Percentiles rank a stretch among this genome's conserved stretches.
These are phyloP conservation scores for Danionella dracula DNA, from an alignment of 2,797 vertebrate species.

Conservation along the genomic window DNA sequence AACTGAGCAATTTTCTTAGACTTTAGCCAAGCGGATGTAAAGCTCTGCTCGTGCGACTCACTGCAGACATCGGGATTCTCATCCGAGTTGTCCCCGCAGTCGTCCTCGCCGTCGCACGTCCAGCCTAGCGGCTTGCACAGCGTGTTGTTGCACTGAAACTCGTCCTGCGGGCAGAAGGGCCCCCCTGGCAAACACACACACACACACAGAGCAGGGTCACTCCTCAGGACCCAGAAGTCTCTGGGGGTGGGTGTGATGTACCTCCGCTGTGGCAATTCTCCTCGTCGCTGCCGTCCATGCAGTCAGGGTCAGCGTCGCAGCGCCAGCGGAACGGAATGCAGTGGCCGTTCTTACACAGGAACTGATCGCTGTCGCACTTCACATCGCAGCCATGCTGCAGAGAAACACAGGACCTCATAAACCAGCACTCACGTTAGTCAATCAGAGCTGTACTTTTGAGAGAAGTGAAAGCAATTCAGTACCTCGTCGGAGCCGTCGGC, in stretches of 20 bases:
- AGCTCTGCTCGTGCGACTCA: too few species aligned
- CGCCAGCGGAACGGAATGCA: constrained; percentile 94
- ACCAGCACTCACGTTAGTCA: too few species aligned
- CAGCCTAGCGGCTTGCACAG: constrained; percentile 91
- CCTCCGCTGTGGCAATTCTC: constrained; percentile 79
- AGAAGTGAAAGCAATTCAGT: too few species aligned
- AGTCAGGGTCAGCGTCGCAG: constrained; percentile 87
- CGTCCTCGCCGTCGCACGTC: constrained; percentile 93
- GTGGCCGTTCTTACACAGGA: constrained; percentile 91
- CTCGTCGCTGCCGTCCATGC: constrained; percentile 93
- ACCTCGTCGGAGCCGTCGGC: constrained; percentile 82
- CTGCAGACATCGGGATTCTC: constrained; percentile 88
- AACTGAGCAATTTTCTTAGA: too few species aligned
- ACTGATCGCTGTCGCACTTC: constrained; percentile 90
- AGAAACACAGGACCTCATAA: too few species aligned
- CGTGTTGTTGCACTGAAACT: constrained; percentile 79
- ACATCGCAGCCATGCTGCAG: constrained; percentile 84
- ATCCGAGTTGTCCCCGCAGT: constrained; percentile 94
- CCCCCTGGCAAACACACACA: constrained; percentile 22
- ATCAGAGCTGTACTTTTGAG: too few species aligned
- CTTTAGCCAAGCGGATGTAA: too few species aligned
- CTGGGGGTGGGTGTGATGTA: constrained; percentile 42
- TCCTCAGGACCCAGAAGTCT: not conserved
- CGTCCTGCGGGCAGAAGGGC: constrained; percentile 29
- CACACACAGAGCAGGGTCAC: not conserved